phyloP scores from a whole-genome alignment of 2,797 vertebrate species.

The Acanthurus tractus region DNA sequence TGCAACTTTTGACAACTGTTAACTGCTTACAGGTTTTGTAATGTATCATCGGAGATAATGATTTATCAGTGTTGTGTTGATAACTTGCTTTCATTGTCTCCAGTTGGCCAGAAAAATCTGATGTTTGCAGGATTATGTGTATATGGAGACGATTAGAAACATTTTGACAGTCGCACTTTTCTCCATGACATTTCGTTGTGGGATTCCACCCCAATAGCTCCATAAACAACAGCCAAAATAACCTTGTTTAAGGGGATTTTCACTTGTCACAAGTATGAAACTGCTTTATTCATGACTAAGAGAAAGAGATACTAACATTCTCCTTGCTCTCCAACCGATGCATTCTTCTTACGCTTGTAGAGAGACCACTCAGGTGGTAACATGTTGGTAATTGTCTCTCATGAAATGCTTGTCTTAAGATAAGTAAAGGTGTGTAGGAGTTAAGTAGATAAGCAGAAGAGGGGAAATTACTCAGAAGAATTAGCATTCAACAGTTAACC shows the following conservation, averaged over 20 bases:
- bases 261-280: neutral
- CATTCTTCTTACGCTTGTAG: slow-evolving; percentile 27
- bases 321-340: slow-evolving; percentile 15
- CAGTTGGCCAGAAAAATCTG: neutral
- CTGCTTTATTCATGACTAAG: neutral
- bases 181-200: neutral
- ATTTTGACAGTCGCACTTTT: neutral
- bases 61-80: neutral
- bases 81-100: too few species aligned
- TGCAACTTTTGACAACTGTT: neutral
- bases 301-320: slow-evolving; percentile 2
- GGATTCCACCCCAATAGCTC: neutral
- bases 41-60: neutral
- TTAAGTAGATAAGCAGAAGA: slow-evolving; percentile 31
- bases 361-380: slow-evolving; percentile 47
- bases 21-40: neutral
- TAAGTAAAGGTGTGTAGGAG: slow-evolving; percentile 20
- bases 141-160: neutral
- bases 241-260: neutral
- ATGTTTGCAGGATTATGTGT: neutral
- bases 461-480: slow-evolving; percentile 33
- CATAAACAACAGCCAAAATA: neutral
- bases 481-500: slow-evolving; percentile 32
- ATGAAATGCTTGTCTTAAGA: slow-evolving; percentile 54
- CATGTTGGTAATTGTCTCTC: slow-evolving; percentile 50